Base-by-base conservation (phyloP, 2,888 invertebrate species). In the Beris chalybata region DNA sequence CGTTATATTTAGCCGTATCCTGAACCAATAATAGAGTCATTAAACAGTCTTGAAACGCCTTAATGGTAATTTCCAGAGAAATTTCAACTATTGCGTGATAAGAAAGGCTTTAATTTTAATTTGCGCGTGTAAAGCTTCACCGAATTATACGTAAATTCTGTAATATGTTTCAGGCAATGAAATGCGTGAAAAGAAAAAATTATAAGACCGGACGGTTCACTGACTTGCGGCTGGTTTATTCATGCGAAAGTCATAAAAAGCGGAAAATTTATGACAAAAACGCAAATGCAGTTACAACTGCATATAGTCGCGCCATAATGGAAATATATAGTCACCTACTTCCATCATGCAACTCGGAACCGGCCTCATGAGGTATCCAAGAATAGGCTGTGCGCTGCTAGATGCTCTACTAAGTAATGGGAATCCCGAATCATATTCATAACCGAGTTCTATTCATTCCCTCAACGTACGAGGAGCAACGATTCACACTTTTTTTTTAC, bases 401-500 rank as follows among this genome's bases (percentile, higher is more conserved):
- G 38, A n/a, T 38, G 5, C 38, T 38, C 38, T 38, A 38, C 7
- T 38, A 22, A 22, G 22, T 22, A 22, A 22, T 30, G 58, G 45
- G 58, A 58, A 58, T 58, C 22, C 30, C 45, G 38, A 38, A 38
- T 38, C 38, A n/a, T 47, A 47, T 58, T 58, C 58, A 58, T 29
- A 45, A 29, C 47, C 58, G 5, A 13, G 30, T 30, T 30, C 22
- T 29, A 45, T 58, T 58, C 44, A 30, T 15, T 45, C n/a, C 30
- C 12, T 45, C 45, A 47, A 58, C 45, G 45, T 45, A 47, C 45
- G 58, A 47, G 45, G 58, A 30, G 30, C 22, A 7, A 29, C 58
- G 30, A 12, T 58, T 45, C n/a, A 29, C 22, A 22, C 22, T 22
- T 22, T 22, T 22, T 22, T 22, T 22, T 22, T 22, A 22, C 22